Percentiles rank a stretch among this genome's conserved stretches.
These are phyloP conservation scores for Philopotamus ludificatus DNA, from an alignment of 1,140 invertebrate species.

Conservation along the genomic window DNA sequence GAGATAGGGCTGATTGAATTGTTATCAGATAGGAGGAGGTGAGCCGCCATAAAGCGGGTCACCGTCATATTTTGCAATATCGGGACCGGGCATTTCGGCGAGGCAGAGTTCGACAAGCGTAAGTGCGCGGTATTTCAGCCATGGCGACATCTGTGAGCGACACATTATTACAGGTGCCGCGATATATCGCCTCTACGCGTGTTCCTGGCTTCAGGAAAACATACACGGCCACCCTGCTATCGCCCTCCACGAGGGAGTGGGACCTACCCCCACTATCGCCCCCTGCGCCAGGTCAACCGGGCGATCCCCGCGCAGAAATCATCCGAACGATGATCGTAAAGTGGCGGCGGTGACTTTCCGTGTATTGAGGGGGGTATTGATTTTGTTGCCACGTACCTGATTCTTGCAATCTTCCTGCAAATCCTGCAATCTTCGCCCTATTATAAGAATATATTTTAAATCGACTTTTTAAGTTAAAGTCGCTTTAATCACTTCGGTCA, in stretches of 20 bases:
- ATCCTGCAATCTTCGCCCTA: too few species aligned
- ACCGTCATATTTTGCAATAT: neutral
- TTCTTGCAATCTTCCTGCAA: too few species aligned
- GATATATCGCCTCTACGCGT: constrained; percentile 40
- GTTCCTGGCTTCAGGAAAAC: constrained; percentile 19
- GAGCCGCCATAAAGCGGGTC: neutral
- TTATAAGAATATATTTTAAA: too few species aligned
- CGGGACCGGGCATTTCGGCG: neutral
- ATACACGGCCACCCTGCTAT: neutral
- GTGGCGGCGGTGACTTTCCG: neutral
- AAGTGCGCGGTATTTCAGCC: constrained; percentile 14
- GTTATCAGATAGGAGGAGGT: neutral
- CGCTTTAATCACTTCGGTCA: too few species aligned
- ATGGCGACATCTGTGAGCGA: constrained; percentile 39
- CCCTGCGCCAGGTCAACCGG: neutral
- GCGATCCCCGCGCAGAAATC: constrained; percentile 14
- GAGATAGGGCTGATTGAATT: neutral
- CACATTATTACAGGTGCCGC: constrained; percentile 41
- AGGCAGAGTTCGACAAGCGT: neutral
- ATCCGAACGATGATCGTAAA: constrained; percentile 13
- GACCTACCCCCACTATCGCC: neutral
- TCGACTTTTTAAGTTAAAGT: too few species aligned
- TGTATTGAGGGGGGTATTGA: too few species aligned
- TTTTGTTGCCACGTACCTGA: too few species aligned
- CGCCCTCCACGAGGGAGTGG: neutral